Evolutionary conservation across 2,797 vertebrate genomes (phyloP), one percentile per base, ranked within the genome.

Genomic region (Pelodytes ibericus): DNA sequence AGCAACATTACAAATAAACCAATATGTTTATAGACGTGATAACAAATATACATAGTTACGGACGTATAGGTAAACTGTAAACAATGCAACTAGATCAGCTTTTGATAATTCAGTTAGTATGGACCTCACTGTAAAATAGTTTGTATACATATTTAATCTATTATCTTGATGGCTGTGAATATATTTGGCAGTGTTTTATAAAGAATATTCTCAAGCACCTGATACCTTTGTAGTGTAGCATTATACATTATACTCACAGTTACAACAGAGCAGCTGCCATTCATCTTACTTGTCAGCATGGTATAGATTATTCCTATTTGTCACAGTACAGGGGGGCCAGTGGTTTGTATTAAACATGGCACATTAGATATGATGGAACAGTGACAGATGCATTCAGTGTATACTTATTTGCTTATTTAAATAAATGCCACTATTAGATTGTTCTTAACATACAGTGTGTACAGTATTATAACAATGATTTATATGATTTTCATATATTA

Each of bases 281-380:
- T 60, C 10, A 75, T 68, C 64, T 39, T 59, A 36, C 26, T 47
- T 68, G 73, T 68, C 64, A 67, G 16, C 10, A 29, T 33, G 36
- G 60, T 75, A 68, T 75, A 68, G 27, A 75, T 75, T 68, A 33
- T 47, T 24, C 29, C 24, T 59, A 16, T 33, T 56, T 73, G 60
- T 4, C 67, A 61, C 20, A 49, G 16, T 11, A 26, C 7, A 24
- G 22, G 44, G 36, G 49, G 27, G 68, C 29, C 41, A 20, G 27
- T 18, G 18, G 33, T 51, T 33, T 33, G 20, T 26, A 57, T 47
- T 44, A 31, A 62, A 44, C 44, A 24, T 60, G 29, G 49, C n/a
- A 53, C 16, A 6, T 41, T 6, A 68, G 29, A 67, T 67, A 22
- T 31, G 33, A 74, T 20, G 25, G 22, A 60, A 75, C 49, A 4